Evolutionary conservation across 2,888 invertebrate genomes (phyloP), one percentile per base, ranked within the genome.

Genomic region (Trissolcus brochymenae): DNA sequence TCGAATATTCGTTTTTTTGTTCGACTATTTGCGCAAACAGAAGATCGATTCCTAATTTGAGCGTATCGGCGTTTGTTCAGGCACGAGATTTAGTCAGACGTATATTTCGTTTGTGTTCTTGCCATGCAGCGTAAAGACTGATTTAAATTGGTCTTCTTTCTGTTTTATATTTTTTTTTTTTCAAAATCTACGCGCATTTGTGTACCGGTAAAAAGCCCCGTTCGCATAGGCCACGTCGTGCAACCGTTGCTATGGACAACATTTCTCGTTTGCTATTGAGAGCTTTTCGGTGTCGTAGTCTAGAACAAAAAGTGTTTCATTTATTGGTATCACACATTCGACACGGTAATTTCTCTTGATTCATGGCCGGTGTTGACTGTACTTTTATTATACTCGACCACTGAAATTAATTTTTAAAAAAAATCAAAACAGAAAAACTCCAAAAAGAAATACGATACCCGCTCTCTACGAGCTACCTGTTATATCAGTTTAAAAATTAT

Each of bases 291-390:
- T 74, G 73, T 79, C 70, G 73, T 68, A 76, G 76, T 66, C 70
- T 65, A 35, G 61, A 71, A 76, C 76, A 79, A 79, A 79, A 79
- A 79, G 76, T 76, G 79, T 79, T 76, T 76, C 79, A 70, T 79
- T 79, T 79, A 79, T 79, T 79, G 79, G 76, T 65, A 70, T 72
- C 73, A 73, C 72, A 50, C 76, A 76, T 65, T 76, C 76, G 79
- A 74, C 79, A 68, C 66, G 70, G 73, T 79, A 79, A 79, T 79
- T 79, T 79, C 67, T 74, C 67, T 46, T 79, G 73, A 77, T 77
- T 79, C 74, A 79, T 74, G 71, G 50, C 60, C 64, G 55, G 21
- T 74, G 68, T 77, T 75, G 75, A 66, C 75, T 60, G 76, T 46
- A 59, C 53, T 75, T 71, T 79, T 78, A 77, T 73, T 77, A 78